phyloP scores from a whole-genome alignment of 2,888 invertebrate species.

The Catocala fraxini region DNA sequence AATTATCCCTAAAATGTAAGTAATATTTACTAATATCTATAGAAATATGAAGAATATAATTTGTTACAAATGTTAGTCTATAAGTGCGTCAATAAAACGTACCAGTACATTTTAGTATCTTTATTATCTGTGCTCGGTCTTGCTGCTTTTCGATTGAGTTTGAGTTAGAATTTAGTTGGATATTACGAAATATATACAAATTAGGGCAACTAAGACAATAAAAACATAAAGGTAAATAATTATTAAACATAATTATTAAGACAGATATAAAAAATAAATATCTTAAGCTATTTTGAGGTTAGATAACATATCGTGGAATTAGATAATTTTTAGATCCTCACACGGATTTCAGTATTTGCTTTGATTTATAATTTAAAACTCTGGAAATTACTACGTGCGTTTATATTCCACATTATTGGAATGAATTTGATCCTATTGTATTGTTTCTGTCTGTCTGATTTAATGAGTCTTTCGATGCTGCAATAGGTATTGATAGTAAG shows the following conservation, averaged over 20 bases:
- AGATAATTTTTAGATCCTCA: constrained; percentile 52
- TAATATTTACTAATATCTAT: too few species aligned
- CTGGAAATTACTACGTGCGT: neutral
- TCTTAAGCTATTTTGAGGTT: constrained; percentile 69
- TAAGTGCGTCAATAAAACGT: constrained; percentile 30
- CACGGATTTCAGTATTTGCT: constrained; percentile 5
- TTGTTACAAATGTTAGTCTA: too few species aligned
- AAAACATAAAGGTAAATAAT: constrained; percentile 37
- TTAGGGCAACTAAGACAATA: constrained; percentile 18
- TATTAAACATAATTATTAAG: neutral
- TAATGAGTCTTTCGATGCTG: constrained; percentile 36
- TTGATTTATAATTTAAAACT: neutral
- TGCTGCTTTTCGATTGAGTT: constrained; percentile 40
- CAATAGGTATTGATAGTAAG: constrained; percentile 31
- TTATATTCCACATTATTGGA: neutral
- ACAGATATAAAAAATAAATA: constrained; percentile 1
- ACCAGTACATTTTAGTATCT: constrained; percentile 15
- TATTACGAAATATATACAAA: constrained; percentile 29
- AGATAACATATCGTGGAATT: constrained; percentile 69
- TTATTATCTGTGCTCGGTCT: constrained; percentile 39
- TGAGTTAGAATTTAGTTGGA: constrained; percentile 24
- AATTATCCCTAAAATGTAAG: too few species aligned
- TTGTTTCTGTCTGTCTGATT: constrained; percentile 11
- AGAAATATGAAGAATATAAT: too few species aligned
- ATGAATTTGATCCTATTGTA: neutral